phyloP scores from a whole-genome alignment of 2,888 invertebrate genomes.

The Mechanitis mazaeus region DNA sequence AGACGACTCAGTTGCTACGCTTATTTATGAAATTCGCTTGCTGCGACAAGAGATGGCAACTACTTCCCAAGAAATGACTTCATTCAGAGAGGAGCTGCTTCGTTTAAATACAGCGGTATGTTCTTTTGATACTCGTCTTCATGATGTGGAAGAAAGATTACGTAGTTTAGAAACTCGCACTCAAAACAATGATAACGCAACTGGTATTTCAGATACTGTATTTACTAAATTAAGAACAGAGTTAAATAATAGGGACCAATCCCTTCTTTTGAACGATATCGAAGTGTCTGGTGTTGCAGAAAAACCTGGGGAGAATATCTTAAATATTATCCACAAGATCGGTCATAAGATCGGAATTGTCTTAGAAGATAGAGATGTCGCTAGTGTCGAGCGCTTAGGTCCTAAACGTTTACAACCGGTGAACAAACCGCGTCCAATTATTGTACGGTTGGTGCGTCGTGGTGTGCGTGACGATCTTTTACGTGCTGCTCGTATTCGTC shows the following conservation, averaged over 20 bases:
- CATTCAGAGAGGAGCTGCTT: background rate
- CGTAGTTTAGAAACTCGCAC: background rate
- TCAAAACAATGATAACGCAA: too few species aligned
- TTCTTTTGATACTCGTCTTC: background rate
- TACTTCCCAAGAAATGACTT: background rate
- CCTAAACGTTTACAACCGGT: too few species aligned
- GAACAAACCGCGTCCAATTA: too few species aligned
- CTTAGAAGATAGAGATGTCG: constrained; percentile 13
- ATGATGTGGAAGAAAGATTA: background rate
- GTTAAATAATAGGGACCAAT: constrained; percentile 5
- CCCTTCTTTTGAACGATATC: constrained; percentile 7
- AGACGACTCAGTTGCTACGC: too few species aligned
- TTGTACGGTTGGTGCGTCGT: background rate
- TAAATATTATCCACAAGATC: constrained; percentile 1
- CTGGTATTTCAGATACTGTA: too few species aligned
- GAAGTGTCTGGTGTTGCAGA: constrained; percentile 8
- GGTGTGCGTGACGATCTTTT: background rate
- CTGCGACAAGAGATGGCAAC: background rate
- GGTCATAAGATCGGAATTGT: constrained; percentile 8
- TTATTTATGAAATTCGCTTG: background rate
- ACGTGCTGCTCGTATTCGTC: background rate
- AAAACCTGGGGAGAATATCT: constrained; percentile 7
- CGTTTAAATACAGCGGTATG: background rate
- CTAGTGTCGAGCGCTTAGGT: too few species aligned
- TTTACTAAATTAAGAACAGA: background rate